Evolutionary conservation across 2,888 invertebrate species (phyloP).

Genomic region (Bellardia pandia): DNA sequence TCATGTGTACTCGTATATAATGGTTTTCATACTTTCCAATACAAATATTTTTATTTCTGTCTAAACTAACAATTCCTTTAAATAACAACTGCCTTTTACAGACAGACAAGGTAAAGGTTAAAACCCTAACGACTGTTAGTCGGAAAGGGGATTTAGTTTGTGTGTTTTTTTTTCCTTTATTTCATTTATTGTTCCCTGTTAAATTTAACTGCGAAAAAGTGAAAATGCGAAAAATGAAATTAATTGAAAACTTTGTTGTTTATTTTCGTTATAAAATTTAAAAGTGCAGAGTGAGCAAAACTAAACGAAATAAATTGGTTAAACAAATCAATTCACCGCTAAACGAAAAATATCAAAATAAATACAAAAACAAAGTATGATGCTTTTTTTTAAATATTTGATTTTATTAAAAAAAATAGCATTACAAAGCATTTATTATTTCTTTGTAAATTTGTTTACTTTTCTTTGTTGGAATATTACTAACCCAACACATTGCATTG

Average conservation of each 20-base stretch:
- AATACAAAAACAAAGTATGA: slow-evolving; percentile 1
- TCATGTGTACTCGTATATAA: neutral
- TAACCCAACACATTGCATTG: neutral
- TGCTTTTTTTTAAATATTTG: neutral
- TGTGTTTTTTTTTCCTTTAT: neutral
- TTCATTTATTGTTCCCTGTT: neutral
- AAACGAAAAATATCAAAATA: slow-evolving; percentile 30
- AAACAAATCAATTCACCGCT: slow-evolving; percentile 56
- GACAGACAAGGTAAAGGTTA: slow-evolving; percentile 1
- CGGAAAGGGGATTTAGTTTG: neutral
- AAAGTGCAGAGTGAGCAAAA: slow-evolving; percentile 22
- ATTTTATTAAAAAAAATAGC: neutral
- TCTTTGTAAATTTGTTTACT: neutral
- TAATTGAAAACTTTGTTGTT: slow-evolving; percentile 6
- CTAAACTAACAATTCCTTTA: slow-evolving; percentile 1
- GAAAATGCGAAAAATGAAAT: slow-evolving; percentile 7
- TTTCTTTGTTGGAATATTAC: neutral
- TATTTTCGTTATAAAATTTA: neutral
- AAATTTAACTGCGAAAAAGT: neutral
- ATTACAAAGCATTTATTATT: slow-evolving; percentile 22
- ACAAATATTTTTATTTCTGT: neutral
- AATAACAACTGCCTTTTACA: neutral
- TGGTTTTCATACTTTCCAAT: neutral
- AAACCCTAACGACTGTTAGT: neutral
- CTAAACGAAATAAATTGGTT: slow-evolving; percentile 43